Evolutionary conservation across 2,113 vertebrate species (phyloP), one percentile per base, ranked within the genome.

Genomic region (Epinephelus lanceolatus): DNA sequence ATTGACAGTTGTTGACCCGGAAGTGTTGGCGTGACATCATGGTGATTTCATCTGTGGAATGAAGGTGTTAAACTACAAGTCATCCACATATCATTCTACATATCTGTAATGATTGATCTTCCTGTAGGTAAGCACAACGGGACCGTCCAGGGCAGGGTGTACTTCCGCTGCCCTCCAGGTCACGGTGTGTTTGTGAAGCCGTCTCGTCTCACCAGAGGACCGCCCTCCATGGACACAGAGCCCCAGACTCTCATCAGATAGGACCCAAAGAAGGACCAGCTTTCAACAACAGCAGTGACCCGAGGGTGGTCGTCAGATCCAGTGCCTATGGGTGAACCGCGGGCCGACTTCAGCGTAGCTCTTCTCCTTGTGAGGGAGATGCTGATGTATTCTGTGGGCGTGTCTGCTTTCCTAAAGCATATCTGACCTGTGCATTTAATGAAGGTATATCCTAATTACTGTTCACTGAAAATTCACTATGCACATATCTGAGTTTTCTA

Each of bases 141-240:
- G 76, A 95, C 95, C 30, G 96, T 99, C 78, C 96, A 96, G 93
- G 96, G 96, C 25, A 94, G 95, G 88, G 94, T 95, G 75, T 96
- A 96, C 69, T 95, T 97, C 95, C 95, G 94, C 77, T 96, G 95
- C 82, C 94, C 95, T n/a, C 95, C 95, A 0, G 94, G 94, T 37
- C 96, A 96, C 0, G 94, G 96, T 0, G 83, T 97, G 83, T 97
- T 96, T 9, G 97, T 97, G 78, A 96, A 96, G 76, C 97, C 96
- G 0, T 94, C 94, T 55, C 93, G 94, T 76, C 96, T 96, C 77
- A 94, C 93, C 81, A 96, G 94, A 94, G 93, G 88, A 3, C 93
- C 95, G n/a, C 94, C 95, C 42, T 94, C 92, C 71, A 72, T 92
- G 57, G 3, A 90, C 82, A 87, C 80, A 1, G 92, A 93, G 78